A percentile compares a stretch with the other conserved stretches of the same genome.
phyloP scores from a whole-genome alignment of 2,113 vertebrate genomes.

The Ranitomeya imitator region DNA sequence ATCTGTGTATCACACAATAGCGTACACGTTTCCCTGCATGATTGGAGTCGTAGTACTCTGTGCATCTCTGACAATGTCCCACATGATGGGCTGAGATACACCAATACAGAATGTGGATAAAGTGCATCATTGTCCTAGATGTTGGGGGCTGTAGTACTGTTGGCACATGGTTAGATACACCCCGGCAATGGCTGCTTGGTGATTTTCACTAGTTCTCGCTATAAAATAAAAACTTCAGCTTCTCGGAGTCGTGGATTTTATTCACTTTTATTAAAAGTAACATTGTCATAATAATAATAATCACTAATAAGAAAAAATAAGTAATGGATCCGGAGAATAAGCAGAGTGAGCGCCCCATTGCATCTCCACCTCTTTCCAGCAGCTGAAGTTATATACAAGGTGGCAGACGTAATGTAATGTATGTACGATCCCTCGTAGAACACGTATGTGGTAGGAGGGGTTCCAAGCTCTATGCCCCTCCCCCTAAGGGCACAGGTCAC shows the following conservation, averaged over 20 bases:
- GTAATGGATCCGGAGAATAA: conserved; percentile 36
- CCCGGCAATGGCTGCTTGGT: not conserved
- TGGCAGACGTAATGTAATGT: not conserved
- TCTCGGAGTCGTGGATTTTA: not conserved
- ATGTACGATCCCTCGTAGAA: not conserved
- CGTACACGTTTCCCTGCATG: no score
- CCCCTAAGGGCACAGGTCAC: not conserved
- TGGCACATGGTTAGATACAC: not conserved
- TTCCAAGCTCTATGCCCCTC: not conserved
- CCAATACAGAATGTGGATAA: not conserved
- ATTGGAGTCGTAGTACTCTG: no score
- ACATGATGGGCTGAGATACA: not conserved
- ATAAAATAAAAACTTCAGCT: not conserved
- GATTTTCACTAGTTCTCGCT: not conserved
- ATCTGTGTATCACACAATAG: no score
- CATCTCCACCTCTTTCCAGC: not conserved
- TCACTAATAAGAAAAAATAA: conserved; percentile 53
- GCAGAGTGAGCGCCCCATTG: not conserved
- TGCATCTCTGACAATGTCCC: not conserved
- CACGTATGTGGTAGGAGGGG: not conserved
- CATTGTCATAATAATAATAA: conserved; percentile 46
- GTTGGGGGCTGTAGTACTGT: not conserved
- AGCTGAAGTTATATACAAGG: not conserved
- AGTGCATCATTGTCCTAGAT: no score
- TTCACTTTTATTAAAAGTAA: conserved; percentile 51